phyloP scores from a whole-genome alignment of 92 coral and sea anemone species.

The Umimayanthus chanpuru region DNA sequence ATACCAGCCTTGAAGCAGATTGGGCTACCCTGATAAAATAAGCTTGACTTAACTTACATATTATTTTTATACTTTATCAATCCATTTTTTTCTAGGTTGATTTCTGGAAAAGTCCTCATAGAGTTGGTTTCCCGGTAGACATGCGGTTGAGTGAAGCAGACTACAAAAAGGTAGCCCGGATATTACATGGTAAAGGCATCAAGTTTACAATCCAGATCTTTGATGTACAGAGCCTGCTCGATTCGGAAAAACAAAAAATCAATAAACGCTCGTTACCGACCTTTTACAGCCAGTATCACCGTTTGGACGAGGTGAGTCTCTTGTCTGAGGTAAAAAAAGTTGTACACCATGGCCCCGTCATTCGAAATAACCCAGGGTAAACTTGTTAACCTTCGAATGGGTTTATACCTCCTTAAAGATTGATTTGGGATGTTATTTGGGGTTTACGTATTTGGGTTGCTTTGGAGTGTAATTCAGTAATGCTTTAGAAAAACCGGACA shows the following conservation, averaged over 20 bases:
- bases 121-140: conserved; percentile 60
- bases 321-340: no score
- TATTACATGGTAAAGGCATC: conserved; percentile 61
- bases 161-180: conserved; percentile 53
- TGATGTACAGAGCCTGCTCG: conserved; percentile 60
- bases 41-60: no score
- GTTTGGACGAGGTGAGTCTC: background rate
- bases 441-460: no score
- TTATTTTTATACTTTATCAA: background rate
- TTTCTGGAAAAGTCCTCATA: conserved; percentile 80
- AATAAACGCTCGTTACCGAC: conserved; percentile 26
- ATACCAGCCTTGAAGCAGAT: no score
- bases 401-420: no score
- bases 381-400: no score
- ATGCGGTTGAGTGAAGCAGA: conserved; percentile 70
- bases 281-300: conserved; percentile 12
- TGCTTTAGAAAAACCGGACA: no score
- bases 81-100: conserved; percentile 59
- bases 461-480: no score
- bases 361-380: no score
- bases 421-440: no score
- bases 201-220: conserved; percentile 50
- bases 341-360: no score
- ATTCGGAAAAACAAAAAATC: conserved; percentile 47
- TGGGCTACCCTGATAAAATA: no score